Evolutionary conservation across 1,140 invertebrate genomes (phyloP), one percentile per base, ranked within the genome.

Genomic region (Drosophila truncata): DNA sequence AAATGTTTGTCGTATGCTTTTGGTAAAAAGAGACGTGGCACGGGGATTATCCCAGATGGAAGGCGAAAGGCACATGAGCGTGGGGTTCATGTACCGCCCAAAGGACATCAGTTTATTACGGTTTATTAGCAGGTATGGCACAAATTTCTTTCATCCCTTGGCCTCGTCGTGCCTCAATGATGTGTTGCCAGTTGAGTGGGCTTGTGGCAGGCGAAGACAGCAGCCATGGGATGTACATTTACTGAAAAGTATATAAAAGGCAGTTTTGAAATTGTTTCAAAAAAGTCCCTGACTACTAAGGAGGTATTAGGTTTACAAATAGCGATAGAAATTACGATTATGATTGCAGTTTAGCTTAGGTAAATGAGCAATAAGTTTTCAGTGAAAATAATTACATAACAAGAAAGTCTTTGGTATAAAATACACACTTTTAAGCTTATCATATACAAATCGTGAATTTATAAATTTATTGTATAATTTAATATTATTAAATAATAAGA

Each of bases 71-170:
- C 23, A 46, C 7, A 7, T 18, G 42, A 4, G 31, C 16, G 47
- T 20, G 3, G 25, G 54, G 13, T 4, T 25, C 44, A 18, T 62
- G 42, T 60, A 37, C 57, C 62, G 82, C 58, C 78, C 59, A 62
- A 76, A 70, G 82, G 74, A 85, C 84, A 85, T 62, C 82, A 87
- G 82, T 87, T 86, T 86, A 87, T 86, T 76, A 79, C 83, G 70
- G 52, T 87, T 82, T 86, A 86, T 86, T 87, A 86, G 83, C 65
- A 55, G 70, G 55, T 60, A 61, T 63, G 64, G 69, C 82, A 59
- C 60, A 60, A 70, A 75, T 75, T 79, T 66, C 66, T 65, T 69
- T 75, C 80, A 75, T 79, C 33, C 59, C 58, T 35, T 65, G 78
- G 46, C 70, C 62, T 74, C 61, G 70, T 61, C 61, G 39, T 31